Evolutionary conservation across 2,797 vertebrate genomes (phyloP).

Genomic region (Vultur gryphus): DNA sequence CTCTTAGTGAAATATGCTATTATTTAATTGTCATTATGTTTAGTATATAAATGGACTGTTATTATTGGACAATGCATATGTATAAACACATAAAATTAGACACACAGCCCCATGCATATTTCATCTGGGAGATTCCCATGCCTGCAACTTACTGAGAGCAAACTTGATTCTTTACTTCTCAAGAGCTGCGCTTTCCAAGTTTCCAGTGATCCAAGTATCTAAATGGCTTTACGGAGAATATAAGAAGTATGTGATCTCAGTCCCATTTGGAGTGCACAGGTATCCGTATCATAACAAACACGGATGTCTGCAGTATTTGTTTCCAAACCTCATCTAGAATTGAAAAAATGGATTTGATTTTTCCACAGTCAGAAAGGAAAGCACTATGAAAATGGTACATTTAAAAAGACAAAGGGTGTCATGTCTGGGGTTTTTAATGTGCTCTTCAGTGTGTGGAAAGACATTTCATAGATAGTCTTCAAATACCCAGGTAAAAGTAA

Average conservation of each 20-base stretch:
- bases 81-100: slow-evolving; percentile 35
- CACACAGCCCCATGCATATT: background rate
- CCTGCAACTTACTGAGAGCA: background rate
- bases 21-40: slow-evolving; percentile 24
- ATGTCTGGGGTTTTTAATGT: background rate
- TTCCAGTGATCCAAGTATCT: background rate
- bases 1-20: slow-evolving; percentile 21
- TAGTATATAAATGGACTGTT: slow-evolving; percentile 26
- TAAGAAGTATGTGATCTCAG: background rate
- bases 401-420: background rate
- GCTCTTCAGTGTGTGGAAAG: background rate
- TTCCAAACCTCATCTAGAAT: background rate
- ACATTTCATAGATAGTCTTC: background rate
- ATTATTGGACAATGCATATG: slow-evolving; percentile 27
- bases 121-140: slow-evolving; percentile 25
- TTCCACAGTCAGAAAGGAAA: background rate
- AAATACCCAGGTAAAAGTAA: background rate
- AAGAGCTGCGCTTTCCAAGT: background rate
- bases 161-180: background rate
- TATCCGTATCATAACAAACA: background rate
- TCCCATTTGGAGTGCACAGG: background rate
- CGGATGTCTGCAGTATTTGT: background rate
- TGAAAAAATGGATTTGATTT: background rate
- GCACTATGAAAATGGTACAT: background rate
- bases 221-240: background rate